These are phyloP conservation scores for Epsilonema sp. DNA, from an alignment of 2,888 invertebrate species.

Conservation along the genomic window DNA sequence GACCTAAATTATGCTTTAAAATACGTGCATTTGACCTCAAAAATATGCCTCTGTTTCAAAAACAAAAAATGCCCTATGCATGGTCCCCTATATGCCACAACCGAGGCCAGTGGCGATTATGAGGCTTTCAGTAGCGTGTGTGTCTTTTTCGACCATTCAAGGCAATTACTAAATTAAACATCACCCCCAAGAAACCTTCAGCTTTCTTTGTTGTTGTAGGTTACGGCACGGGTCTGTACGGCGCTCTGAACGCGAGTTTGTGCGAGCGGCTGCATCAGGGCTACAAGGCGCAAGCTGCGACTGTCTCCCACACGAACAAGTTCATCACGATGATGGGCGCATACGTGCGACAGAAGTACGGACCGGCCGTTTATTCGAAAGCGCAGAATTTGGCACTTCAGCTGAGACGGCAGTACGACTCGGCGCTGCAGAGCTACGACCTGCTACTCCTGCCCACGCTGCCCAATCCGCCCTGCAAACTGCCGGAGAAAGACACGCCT, in stretches of 20 bases:
- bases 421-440: slow-evolving; percentile 16
- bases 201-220: too few relatives aligned
- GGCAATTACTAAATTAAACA: too few relatives aligned
- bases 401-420: slow-evolving; percentile 13
- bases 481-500: slow-evolving; percentile 5
- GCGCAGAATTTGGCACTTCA: slow-evolving; percentile 12
- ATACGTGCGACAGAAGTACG: slow-evolving; percentile 5
- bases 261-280: not conserved
- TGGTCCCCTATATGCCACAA: too few relatives aligned
- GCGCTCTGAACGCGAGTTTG: not conserved
- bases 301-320: slow-evolving; percentile 4
- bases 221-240: not conserved
- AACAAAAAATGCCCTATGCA: too few relatives aligned
- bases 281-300: slow-evolving; percentile 1
- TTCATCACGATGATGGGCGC: not conserved
- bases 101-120: too few relatives aligned
- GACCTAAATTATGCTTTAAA: too few relatives aligned
- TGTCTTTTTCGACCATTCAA: too few relatives aligned
- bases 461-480: slow-evolving; percentile 11
- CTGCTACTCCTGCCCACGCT: slow-evolving; percentile 22
- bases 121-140: too few relatives aligned
- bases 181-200: too few relatives aligned
- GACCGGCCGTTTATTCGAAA: slow-evolving; percentile 11
- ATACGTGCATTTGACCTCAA: too few relatives aligned
- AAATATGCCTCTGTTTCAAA: not conserved